phyloP scores from a whole-genome alignment of 2,888 invertebrate genomes.

The Colletes collaris region DNA sequence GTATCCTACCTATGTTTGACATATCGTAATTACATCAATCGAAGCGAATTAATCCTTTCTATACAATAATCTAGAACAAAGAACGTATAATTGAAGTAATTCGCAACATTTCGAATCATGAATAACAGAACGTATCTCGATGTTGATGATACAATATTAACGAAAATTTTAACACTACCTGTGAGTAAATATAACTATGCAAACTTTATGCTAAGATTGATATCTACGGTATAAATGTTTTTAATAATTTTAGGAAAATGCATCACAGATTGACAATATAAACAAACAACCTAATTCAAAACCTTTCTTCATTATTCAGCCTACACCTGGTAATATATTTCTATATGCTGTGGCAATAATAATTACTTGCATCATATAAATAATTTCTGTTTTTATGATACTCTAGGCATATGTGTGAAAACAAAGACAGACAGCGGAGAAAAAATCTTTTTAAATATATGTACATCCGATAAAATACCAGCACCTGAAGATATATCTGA shows the following conservation, averaged over 20 bases:
- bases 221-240: neutral
- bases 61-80: neutral
- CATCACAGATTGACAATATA: conserved; percentile 83
- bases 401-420: conserved; percentile 91
- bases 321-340: conserved; percentile 86
- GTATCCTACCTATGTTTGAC: too few species aligned
- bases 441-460: conserved; percentile 94
- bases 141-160: conserved; percentile 86
- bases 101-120: conserved; percentile 20
- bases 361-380: neutral
- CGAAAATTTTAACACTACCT: conserved; percentile 83
- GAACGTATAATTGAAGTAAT: neutral
- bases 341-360: neutral
- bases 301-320: conserved; percentile 86
- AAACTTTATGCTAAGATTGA: neutral
- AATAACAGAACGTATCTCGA: conserved; percentile 83
- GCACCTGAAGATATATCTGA: conserved; percentile 88
- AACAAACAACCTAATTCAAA: conserved; percentile 84
- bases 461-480: conserved; percentile 91
- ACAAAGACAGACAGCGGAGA: conserved; percentile 86
- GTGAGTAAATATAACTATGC: conserved; percentile 74
- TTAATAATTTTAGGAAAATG: conserved; percentile 22
- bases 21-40: too few species aligned
- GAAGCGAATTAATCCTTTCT: too few species aligned
- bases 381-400: neutral